Evolutionary conservation across 1,140 invertebrate genomes (phyloP).

Genomic region (Pseudomyrmex gracilis): DNA sequence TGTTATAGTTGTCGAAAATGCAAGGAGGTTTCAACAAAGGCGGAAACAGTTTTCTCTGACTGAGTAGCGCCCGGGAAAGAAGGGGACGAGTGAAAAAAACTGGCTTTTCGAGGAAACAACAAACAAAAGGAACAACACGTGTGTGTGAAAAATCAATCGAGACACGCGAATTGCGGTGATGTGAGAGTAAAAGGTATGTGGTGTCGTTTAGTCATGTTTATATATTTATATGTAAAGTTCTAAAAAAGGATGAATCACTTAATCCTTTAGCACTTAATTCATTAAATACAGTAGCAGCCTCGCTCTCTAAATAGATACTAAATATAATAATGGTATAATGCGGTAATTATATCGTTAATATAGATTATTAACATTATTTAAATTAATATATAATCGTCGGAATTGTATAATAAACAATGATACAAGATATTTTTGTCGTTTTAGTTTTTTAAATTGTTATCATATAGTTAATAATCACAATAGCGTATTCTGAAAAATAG

Average conservation of each 20-base stretch:
- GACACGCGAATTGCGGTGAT: constrained; percentile 35
- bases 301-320: constrained; percentile 82
- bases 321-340: constrained; percentile 84
- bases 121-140: constrained; percentile 13
- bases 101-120: neutral
- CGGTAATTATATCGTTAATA: constrained; percentile 81
- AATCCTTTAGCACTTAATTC: constrained; percentile 81
- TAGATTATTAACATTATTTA: constrained; percentile 78
- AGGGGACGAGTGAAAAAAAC: constrained; percentile 67
- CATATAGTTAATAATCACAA: constrained; percentile 85
- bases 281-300: constrained; percentile 82
- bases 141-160: constrained; percentile 32
- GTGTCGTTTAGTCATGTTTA: constrained; percentile 77
- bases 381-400: constrained; percentile 75
- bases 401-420: constrained; percentile 78
- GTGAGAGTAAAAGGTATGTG: constrained; percentile 81
- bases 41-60: constrained; percentile 68
- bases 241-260: constrained; percentile 80
- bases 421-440: constrained; percentile 76
- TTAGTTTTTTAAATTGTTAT: constrained; percentile 81
- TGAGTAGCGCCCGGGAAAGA: constrained; percentile 77
- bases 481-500: constrained; percentile 86
- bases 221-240: constrained; percentile 82
- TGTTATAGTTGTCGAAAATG: constrained; percentile 81
- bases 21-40: constrained; percentile 78